Percentiles rank a stretch among this genome's conserved stretches.
These are phyloP conservation scores for Acyrthosiphon pisum DNA, from an alignment of 1,140 invertebrate species.

Conservation along the genomic window DNA sequence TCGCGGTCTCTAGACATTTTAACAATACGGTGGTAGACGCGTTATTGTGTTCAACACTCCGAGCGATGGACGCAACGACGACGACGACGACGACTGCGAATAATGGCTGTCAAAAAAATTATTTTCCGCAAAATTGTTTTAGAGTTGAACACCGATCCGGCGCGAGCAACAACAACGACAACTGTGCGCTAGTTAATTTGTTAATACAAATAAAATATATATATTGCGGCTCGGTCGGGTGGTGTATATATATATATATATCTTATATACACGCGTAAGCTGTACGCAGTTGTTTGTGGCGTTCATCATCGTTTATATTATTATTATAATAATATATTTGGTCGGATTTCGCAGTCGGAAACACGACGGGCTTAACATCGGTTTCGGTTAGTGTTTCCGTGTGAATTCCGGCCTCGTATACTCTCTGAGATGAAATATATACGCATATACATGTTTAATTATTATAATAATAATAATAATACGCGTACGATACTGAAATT, in stretches of 20 bases:
- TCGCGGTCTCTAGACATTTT: background rate
- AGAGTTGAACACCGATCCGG: background rate
- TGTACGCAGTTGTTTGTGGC: background rate
- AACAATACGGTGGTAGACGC: background rate
- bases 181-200: background rate
- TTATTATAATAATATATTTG: background rate
- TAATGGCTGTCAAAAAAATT: conserved; percentile 11
- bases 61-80: background rate
- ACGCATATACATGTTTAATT: background rate
- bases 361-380: background rate
- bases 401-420: background rate
- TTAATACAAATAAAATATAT: conserved; percentile 7
- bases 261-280: background rate
- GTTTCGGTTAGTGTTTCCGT: background rate
- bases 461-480: too few species aligned
- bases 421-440: background rate
- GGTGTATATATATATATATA: too few species aligned
- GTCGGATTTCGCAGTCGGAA: background rate
- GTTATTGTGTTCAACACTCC: background rate
- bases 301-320: background rate
- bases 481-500: background rate
- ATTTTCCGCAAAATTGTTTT: background rate
- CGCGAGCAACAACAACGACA: background rate
- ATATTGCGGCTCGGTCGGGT: background rate
- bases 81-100: background rate